Conservation (phyloP, 2,113 vertebrate species). For the Pedetes capensis region DNA sequence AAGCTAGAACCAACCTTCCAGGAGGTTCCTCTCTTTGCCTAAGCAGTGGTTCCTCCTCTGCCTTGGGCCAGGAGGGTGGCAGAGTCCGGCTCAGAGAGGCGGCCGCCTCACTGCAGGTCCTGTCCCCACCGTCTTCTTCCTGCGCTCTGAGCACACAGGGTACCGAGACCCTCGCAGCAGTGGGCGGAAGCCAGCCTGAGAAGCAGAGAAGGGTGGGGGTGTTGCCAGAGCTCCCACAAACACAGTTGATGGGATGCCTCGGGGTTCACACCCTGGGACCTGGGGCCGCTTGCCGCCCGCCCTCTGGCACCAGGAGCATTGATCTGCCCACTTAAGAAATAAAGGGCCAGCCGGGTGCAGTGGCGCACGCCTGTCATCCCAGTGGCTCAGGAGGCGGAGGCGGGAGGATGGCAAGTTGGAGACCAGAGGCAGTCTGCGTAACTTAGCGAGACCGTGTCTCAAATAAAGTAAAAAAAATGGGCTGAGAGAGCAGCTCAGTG, state of each 20-base stretch:
- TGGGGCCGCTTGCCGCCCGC: rapidly evolving
- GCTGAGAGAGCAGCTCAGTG: too few species aligned
- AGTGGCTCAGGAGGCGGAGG: too few species aligned
- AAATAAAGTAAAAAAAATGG: too few species aligned
- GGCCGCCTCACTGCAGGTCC: background rate
- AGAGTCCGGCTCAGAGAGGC: background rate
- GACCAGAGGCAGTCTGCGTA: too few species aligned
- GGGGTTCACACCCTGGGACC: background rate
- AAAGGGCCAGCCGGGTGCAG: too few species aligned
- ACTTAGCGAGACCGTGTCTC: too few species aligned
- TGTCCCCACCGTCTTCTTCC: background rate
- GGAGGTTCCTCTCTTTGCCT: background rate
- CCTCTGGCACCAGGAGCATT: too few species aligned
- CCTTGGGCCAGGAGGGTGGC: too few species aligned
- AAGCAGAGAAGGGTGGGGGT: background rate
- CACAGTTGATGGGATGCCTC: too few species aligned
- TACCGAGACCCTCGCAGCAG: background rate
- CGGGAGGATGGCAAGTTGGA: too few species aligned
- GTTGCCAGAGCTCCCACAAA: too few species aligned
- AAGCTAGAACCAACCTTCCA: rapidly evolving
- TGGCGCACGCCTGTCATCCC: too few species aligned
- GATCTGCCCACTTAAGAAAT: rapidly evolving
- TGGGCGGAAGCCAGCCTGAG: rapidly evolving
- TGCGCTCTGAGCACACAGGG: background rate
- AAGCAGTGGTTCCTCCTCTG: rapidly evolving